These are phyloP conservation scores for Sipha maydis DNA, from an alignment of 2,888 invertebrate genomes.

Conservation along the genomic window DNA sequence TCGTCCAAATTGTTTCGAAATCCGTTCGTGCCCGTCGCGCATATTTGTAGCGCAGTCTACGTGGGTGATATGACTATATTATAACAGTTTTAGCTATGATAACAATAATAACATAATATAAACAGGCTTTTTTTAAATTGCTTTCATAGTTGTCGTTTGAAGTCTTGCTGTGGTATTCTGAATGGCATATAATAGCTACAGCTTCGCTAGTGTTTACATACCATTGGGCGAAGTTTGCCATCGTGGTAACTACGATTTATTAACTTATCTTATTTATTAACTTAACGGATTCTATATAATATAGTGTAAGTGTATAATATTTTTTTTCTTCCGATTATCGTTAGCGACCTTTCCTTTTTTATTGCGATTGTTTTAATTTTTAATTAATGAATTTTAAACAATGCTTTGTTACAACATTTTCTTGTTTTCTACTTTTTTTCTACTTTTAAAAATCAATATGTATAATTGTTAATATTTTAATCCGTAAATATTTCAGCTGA, in stretches of 20 bases:
- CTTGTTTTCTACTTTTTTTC: no score
- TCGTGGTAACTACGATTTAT: neutral
- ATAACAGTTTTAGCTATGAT: neutral
- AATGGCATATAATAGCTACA: conserved; percentile 10
- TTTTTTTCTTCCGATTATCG: neutral
- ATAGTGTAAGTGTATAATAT: no score
- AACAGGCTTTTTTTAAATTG: conserved; percentile 14
- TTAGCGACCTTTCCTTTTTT: neutral
- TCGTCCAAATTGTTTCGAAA: conserved; percentile 54
- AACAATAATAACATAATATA: conserved; percentile 15
- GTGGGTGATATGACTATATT: neutral
- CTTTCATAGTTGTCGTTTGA: conserved; percentile 1
- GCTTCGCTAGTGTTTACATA: conserved; percentile 3
- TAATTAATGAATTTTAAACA: no score
- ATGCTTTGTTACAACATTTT: no score
- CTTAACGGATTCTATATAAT: no score
- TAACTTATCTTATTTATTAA: neutral
- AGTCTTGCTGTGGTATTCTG: conserved; percentile 2
- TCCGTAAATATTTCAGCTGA: no score
- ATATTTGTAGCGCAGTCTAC: no score
- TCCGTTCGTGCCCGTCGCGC: conserved; percentile 37
- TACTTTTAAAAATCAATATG: no score
- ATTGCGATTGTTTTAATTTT: no score
- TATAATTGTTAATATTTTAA: no score
- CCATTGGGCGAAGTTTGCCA: neutral